Base-by-base conservation (phyloP, 2,113 vertebrate genomes). In the Triplophysa tibetana region DNA sequence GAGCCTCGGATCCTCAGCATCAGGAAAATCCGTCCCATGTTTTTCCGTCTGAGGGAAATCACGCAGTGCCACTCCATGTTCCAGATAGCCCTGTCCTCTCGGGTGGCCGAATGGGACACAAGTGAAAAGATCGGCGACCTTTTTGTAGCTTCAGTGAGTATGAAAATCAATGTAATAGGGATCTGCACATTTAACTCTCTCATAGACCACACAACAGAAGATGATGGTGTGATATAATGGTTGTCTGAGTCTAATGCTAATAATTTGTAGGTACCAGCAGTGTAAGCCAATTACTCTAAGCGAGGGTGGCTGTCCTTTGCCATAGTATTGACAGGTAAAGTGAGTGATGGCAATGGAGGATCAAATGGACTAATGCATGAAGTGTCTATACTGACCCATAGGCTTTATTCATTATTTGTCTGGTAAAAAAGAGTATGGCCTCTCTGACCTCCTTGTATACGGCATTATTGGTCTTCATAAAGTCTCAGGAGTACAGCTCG, bases 1-100 rank as follows among this genome's bases (percentile, higher is more conserved):
- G 96, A 98, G 41, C 96, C 95, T 0, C 95, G 95, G 83, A 94
- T 93, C 78, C 91, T 99, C 88, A 98, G 97, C 0, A 83, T 86
- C 2, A 87, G 94, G 43, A 99, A 99, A 92, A 95, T 96, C 88
- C 95, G 95, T 16, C 89, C 88, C 19, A 96, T 99, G 52, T 97
- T 99, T 74, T 93, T 93, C 85, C 89, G 94, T 0, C 88, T 99
- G 82, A 88, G 90, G 81, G 96, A 98, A 92, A 96, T 98, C 88
- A 94, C 96, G 48, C 96, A 98, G 87, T 98, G 96, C 87, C 97
- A 99, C 87, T 95, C 95, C 93, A 95, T 98, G 95, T 98, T 99
- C 90, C 96, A 96, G 90, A 98, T 98, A 0, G 96, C 97, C 0
- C 87, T 98, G 82, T 90, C 95, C 2, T 98, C 96, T 5, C 95